Base-by-base conservation (phyloP, 1,140 invertebrate species). In the Chironomus tepperi region DNA sequence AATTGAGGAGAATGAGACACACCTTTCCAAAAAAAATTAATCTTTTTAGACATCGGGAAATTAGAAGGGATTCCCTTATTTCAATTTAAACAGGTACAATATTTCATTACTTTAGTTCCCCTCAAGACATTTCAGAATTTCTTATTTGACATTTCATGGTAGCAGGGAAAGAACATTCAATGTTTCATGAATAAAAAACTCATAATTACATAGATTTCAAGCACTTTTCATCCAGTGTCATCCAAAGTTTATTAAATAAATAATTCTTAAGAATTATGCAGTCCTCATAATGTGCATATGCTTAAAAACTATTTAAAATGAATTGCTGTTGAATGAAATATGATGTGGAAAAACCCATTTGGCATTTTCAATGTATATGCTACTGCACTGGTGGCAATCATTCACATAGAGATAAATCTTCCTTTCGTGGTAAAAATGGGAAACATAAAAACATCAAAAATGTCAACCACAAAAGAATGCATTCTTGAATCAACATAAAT, bases 351-450 rank as follows among this genome's bases (percentile, higher is more conserved):
- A 57, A n/a, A 15, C 5, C 47, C 47, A 57, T 57, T 57, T 57
- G 47, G 12, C 47, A 57, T 57, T 57, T 47, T 57, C 47, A n/a
- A n/a, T n/a, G 12, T 15, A 3, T 57, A 34, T 57, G 47, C 47
- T 57, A 57, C 47, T 57, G 47, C 12, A 57, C 47, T 57, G 47
- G 47, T 57, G 47, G 47, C 47, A 57, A 57, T 57, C 47, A 57
- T 57, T 57, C 47, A n/a, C 47, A 57, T 15, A n/a, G 12, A 57
- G 12, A 57, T 57, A 57, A 57, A 57, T 57, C 47, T 57, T 57
- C n/a, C 24, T 57, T n/a, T 57, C 12, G 47, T 57, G 47, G 47
- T 57, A 15, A 57, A n/a, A 12, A 57, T 15, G 12, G n/a, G 12
- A 57, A 12, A n/a, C 47, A 57, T 57, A n/a, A 12, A 57, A 5